Evolutionary conservation across 1,140 invertebrate species (phyloP).

Genomic region (Campoletis sonorensis): DNA sequence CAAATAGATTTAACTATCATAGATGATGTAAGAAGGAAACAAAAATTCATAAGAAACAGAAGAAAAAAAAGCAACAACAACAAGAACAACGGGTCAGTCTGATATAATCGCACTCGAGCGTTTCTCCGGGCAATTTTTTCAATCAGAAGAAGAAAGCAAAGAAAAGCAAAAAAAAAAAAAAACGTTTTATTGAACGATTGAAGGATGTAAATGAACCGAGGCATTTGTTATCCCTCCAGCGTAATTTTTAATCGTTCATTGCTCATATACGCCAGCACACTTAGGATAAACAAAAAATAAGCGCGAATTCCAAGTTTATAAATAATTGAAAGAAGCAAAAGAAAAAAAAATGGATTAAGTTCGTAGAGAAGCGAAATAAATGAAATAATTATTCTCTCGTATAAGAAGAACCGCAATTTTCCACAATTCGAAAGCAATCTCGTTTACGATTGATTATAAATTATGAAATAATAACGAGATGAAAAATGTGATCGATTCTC

Average conservation of each 20-base stretch:
- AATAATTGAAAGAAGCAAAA: constrained; percentile 22
- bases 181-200: background rate
- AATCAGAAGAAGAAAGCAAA: background rate
- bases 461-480: background rate
- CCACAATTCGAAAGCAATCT: background rate
- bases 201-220: constrained; percentile 43
- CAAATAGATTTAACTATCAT: constrained; percentile 7
- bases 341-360: constrained; percentile 47
- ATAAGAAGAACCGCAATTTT: background rate
- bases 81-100: background rate
- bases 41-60: background rate
- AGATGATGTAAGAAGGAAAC: background rate
- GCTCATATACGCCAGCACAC: constrained; percentile 57
- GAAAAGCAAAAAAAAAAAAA: background rate
- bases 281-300: constrained; percentile 38
- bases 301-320: constrained; percentile 32
- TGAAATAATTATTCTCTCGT: background rate
- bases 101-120: background rate
- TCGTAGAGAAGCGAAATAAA: constrained; percentile 34
- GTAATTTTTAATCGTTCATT: constrained; percentile 64
- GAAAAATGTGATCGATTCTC: background rate
- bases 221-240: constrained; percentile 62
- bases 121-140: background rate
- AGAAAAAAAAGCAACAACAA: background rate
- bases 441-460: background rate